Evolutionary conservation across 2,113 vertebrate genomes (phyloP).

Genomic region (Pithys albifrons): DNA sequence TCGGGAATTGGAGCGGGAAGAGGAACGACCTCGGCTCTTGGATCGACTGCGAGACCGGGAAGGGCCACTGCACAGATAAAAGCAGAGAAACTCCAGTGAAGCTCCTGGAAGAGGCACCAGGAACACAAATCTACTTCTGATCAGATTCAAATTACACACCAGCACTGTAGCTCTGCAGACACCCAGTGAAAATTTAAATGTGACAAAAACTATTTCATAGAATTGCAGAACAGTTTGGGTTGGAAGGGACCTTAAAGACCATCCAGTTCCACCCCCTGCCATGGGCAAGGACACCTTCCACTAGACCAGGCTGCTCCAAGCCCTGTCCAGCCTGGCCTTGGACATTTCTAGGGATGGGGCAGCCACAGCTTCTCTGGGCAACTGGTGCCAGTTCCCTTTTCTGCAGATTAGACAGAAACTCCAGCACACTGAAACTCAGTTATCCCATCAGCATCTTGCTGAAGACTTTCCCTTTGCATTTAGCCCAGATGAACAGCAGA

Average conservation of each 20-base stretch:
- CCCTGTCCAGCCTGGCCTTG: not conserved
- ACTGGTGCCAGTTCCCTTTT: not conserved
- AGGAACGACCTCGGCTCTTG: slow-evolving; percentile 90
- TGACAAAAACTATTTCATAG: not conserved
- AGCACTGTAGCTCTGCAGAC: not conserved
- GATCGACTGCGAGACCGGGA: slow-evolving; percentile 88
- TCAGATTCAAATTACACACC: not conserved
- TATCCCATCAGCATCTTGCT: not conserved
- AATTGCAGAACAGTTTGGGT: not conserved
- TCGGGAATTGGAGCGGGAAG: slow-evolving; percentile 88
- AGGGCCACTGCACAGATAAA: slow-evolving; percentile 67
- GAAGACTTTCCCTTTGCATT: not conserved
- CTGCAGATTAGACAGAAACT: not conserved
- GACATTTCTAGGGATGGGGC: not conserved
- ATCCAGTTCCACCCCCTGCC: not conserved
- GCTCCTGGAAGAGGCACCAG: not conserved
- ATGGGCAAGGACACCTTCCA: not conserved
- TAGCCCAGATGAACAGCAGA: not conserved
- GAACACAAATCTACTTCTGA: not conserved
- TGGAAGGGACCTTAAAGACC: not conserved
- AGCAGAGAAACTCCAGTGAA: not conserved
- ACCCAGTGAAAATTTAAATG: not conserved
- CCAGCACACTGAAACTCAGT: not conserved
- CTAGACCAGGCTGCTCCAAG: not conserved
- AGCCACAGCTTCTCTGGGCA: not conserved